phyloP scores from a whole-genome alignment of 2,113 vertebrate genomes.

The Mystacornis crossleyi region DNA sequence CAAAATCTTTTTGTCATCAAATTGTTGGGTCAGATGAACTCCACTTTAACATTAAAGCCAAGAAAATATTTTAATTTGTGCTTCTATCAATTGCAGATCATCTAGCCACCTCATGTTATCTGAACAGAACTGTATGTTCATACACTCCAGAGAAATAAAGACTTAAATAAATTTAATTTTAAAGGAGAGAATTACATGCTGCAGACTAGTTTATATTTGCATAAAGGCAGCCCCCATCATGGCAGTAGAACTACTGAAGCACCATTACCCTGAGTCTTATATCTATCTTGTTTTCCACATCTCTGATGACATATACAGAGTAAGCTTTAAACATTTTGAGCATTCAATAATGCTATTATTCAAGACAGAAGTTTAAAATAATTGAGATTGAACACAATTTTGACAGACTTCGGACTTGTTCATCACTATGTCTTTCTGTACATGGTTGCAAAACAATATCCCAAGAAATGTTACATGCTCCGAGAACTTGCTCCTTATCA shows the following conservation, averaged over 20 bases:
- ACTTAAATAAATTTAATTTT: background rate
- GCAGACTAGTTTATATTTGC: background rate
- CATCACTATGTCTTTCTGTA: background rate
- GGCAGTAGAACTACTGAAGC: background rate
- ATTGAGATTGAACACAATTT: background rate
- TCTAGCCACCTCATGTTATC: background rate
- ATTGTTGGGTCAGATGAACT: background rate
- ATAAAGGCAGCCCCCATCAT: rapidly evolving
- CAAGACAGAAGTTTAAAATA: background rate
- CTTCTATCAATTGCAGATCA: background rate
- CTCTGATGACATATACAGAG: rapidly evolving
- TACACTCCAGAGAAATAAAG: background rate
- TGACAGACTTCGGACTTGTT: background rate
- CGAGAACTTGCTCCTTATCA: background rate
- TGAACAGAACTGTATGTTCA: background rate
- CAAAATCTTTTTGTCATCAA: background rate
- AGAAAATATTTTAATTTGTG: background rate
- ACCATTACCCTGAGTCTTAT: background rate
- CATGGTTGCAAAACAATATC: background rate
- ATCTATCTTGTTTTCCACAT: background rate
- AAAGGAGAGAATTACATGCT: background rate
- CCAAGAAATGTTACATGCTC: background rate
- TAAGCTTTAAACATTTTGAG: background rate
- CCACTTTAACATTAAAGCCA: background rate
- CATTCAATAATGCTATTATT: background rate